Percentiles rank a stretch among this genome's conserved stretches.
Conservation (phyloP, 2,113 vertebrate species). For the Bos indicus region DNA sequence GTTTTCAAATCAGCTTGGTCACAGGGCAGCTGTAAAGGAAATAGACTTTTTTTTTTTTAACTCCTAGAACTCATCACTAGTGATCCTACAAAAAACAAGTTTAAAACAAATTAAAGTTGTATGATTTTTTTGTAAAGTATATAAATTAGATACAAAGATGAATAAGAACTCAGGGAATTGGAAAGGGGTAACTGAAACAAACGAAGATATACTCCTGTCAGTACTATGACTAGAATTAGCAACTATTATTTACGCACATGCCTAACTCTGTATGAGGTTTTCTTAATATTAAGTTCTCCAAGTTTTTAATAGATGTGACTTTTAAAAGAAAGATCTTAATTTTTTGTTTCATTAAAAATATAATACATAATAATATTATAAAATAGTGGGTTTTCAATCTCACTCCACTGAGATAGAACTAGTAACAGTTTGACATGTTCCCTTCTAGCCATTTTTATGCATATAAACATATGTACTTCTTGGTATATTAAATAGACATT, state of each 20-base stretch:
- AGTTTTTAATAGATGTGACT: background rate
- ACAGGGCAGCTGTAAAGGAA: background rate
- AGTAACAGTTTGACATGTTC: background rate
- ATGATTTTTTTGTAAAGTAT: background rate
- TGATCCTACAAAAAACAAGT: background rate
- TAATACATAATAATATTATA: background rate
- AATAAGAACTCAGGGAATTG: background rate
- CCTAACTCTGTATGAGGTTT: background rate
- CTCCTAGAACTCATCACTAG: constrained; percentile 11
- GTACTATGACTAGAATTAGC: background rate
- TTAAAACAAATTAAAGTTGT: background rate
- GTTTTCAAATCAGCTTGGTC: background rate
- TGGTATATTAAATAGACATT: background rate
- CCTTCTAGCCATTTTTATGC: constrained; percentile 15
- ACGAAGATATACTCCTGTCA: background rate
- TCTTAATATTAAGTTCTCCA: background rate
- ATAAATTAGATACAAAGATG: background rate
- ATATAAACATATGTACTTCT: constrained; percentile 15
- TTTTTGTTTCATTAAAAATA: constrained; percentile 31
- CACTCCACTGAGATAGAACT: background rate
- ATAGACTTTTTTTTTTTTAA: background rate
- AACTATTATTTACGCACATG: background rate
- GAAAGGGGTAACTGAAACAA: background rate
- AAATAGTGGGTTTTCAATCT: constrained; percentile 30
- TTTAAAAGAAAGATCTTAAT: constrained; percentile 14